phyloP scores from a whole-genome alignment of 2,113 vertebrate genomes.

The Engraulis encrasicolus region DNA sequence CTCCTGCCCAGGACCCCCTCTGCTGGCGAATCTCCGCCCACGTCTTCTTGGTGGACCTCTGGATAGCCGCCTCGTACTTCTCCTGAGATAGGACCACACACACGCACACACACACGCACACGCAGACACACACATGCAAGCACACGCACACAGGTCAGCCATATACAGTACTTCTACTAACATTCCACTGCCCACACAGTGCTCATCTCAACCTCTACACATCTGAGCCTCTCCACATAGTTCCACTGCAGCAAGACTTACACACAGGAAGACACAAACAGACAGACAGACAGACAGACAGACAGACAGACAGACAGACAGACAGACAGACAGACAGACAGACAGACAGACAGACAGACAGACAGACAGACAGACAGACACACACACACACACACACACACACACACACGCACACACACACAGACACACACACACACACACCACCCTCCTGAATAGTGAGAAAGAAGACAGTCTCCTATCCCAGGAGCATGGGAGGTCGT shows the following conservation, averaged over 20 bases:
- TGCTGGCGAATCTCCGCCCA: slow-evolving; percentile 98
- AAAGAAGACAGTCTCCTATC: neutral
- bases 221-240: too few species aligned
- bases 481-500: neutral
- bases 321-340: neutral
- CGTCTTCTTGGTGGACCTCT: slow-evolving; percentile 90
- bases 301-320: too few species aligned
- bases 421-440: too few species aligned
- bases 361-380: neutral
- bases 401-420: neutral
- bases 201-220: too few species aligned
- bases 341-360: neutral
- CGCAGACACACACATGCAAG: neutral
- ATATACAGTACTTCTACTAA: neutral
- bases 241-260: too few species aligned
- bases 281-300: neutral
- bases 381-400: neutral
- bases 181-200: neutral
- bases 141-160: neutral
- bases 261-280: neutral
- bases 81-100: slow-evolving; percentile 73
- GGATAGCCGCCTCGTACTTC: slow-evolving; percentile 92
- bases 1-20: slow-evolving; percentile 94
- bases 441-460: neutral
- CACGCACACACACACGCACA: neutral